Evolutionary conservation across 2,888 invertebrate species (phyloP).

Genomic region (Adelognathus sp.): DNA sequence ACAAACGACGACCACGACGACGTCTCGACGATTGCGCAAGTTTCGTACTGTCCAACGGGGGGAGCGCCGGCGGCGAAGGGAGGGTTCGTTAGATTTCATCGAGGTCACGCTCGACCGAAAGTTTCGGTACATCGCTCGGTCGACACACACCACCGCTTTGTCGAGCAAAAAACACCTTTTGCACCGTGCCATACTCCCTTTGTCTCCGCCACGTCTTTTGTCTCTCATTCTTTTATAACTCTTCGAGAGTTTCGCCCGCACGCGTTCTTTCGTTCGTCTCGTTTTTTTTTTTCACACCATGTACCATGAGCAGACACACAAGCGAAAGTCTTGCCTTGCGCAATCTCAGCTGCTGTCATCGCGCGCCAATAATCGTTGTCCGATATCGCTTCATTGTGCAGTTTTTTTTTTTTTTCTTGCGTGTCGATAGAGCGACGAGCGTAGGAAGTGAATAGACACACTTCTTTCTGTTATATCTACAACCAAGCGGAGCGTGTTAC

Average conservation of each 20-base stretch:
- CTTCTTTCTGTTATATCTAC: background rate
- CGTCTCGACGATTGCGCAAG: conserved; percentile 48
- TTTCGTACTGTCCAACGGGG: background rate
- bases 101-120: conserved; percentile 56
- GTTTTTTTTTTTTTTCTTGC: background rate
- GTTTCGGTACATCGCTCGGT: conserved; percentile 42
- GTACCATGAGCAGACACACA: background rate
- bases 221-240: background rate
- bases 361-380: background rate
- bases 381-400: background rate
- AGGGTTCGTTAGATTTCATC: conserved; percentile 53
- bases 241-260: conserved; percentile 14
- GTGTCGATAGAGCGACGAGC: background rate
- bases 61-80: conserved; percentile 10
- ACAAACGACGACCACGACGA: conserved; percentile 19
- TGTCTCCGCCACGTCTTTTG: conserved; percentile 18
- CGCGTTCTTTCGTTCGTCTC: too few relatives aligned
- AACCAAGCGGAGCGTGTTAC: background rate
- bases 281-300: conserved; percentile 13
- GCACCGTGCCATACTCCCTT: background rate
- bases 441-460: background rate
- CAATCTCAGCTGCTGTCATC: conserved; percentile 17
- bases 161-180: conserved; percentile 22
- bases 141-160: conserved; percentile 28
- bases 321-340: conserved; percentile 33